Percentiles rank a stretch among this genome's conserved stretches.
phyloP scores from a whole-genome alignment of 2,113 vertebrate species.

The Epinephelus lanceolatus region DNA sequence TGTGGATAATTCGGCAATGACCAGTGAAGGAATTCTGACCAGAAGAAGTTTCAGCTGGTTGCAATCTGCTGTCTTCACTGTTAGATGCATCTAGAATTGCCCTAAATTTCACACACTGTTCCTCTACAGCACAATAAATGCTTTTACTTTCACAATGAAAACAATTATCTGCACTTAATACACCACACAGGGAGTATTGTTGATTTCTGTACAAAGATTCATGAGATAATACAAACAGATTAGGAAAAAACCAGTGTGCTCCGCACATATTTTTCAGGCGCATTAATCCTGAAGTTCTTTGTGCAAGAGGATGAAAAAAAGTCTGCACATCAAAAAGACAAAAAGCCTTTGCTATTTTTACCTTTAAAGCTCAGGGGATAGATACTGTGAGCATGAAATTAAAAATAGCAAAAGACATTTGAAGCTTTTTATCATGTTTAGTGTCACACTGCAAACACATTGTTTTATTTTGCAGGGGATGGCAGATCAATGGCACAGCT shows the following conservation, averaged over 20 bases:
- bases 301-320: background rate
- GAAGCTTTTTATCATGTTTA: constrained; percentile 21
- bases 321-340: constrained; percentile 16
- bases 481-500: constrained; percentile 21
- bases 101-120: no score
- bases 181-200: background rate
- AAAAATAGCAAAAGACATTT: constrained; percentile 28
- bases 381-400: constrained; percentile 9
- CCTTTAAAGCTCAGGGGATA: background rate
- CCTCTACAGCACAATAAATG: background rate
- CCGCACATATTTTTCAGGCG: background rate
- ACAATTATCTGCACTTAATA: background rate
- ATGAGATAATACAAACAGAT: background rate
- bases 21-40: no score
- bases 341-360: constrained; percentile 40
- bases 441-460: background rate
- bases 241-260: background rate
- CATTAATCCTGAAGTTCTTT: background rate
- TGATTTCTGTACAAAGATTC: background rate
- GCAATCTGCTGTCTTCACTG: no score
- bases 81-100: no score
- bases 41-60: no score
- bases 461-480: constrained; percentile 16
- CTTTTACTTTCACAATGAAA: background rate
- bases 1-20: no score